Percentiles rank a stretch among this genome's conserved stretches.
Conservation (phyloP, 1,140 invertebrate genomes). For the Aricia agestis region DNA sequence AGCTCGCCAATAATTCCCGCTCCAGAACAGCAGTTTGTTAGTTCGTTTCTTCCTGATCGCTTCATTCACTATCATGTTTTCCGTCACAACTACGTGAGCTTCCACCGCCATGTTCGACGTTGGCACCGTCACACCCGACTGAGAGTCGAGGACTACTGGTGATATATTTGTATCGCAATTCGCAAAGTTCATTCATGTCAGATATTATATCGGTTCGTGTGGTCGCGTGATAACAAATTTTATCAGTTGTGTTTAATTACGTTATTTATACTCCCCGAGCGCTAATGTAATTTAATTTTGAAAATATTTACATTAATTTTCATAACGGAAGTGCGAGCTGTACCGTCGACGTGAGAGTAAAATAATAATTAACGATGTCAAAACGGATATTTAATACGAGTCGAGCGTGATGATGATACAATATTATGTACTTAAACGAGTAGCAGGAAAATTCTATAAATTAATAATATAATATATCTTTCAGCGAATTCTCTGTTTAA, state of each 20-base stretch:
- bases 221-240: background rate
- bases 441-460: too few relatives aligned
- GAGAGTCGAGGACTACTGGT: background rate
- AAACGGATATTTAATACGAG: too few relatives aligned
- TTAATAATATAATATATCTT: too few relatives aligned
- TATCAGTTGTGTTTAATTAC: slow-evolving; percentile 11
- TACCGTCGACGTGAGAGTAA: too few relatives aligned
- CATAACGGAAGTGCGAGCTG: too few relatives aligned
- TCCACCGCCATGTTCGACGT: slow-evolving; percentile 27
- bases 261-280: background rate
- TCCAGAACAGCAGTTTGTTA: slow-evolving; percentile 22
- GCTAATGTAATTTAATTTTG: too few relatives aligned
- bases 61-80: slow-evolving; percentile 25
- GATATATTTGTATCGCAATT: background rate
- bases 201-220: background rate
- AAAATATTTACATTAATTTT: too few relatives aligned
- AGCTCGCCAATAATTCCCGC: slow-evolving; percentile 35
- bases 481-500: background rate
- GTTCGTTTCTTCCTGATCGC: slow-evolving; percentile 15
- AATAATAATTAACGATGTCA: too few relatives aligned
- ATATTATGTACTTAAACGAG: too few relatives aligned
- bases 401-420: too few relatives aligned
- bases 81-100: slow-evolving; percentile 26
- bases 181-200: background rate
- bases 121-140: background rate